Evolutionary conservation across 2,888 invertebrate species (phyloP).

Genomic region (Dysmachus trigonus): DNA sequence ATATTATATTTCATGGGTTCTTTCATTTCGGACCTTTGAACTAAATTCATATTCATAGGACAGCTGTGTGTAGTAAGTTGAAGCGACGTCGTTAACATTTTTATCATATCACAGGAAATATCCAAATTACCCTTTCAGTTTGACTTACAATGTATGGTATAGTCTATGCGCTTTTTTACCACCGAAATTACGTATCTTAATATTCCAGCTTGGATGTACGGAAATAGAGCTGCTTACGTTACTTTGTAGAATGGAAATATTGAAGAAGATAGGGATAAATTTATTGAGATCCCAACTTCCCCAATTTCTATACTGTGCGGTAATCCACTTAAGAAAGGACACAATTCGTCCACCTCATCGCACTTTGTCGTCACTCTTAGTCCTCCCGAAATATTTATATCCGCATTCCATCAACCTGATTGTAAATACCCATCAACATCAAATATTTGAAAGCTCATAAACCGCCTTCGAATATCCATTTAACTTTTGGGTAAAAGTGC

Average conservation of each 20-base stretch:
- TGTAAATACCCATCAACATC: background rate
- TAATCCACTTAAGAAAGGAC: background rate
- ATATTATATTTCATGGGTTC: conserved; percentile 8
- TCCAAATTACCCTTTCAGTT: background rate
- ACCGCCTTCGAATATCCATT: conserved; percentile 9
- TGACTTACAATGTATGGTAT: background rate
- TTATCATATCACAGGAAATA: background rate
- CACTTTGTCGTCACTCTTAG: background rate
- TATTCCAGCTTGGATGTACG: background rate
- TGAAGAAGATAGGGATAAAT: background rate
- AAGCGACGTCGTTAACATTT: background rate
- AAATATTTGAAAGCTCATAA: conserved; percentile 31
- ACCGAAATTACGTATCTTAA: background rate
- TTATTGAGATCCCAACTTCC: background rate
- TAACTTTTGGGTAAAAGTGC: background rate
- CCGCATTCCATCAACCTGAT: background rate
- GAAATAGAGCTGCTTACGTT: background rate
- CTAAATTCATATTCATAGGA: conserved; percentile 28
- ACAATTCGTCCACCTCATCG: background rate
- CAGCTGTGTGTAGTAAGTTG: background rate
- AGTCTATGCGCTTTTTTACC: background rate
- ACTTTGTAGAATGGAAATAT: background rate
- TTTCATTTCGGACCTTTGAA: conserved; percentile 1
- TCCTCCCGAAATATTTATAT: background rate
- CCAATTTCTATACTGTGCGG: too few relatives aligned